Percentiles rank a stretch among this genome's conserved stretches.
phyloP scores from a whole-genome alignment of 1,140 invertebrate species.

The Mylabris phalerata region DNA sequence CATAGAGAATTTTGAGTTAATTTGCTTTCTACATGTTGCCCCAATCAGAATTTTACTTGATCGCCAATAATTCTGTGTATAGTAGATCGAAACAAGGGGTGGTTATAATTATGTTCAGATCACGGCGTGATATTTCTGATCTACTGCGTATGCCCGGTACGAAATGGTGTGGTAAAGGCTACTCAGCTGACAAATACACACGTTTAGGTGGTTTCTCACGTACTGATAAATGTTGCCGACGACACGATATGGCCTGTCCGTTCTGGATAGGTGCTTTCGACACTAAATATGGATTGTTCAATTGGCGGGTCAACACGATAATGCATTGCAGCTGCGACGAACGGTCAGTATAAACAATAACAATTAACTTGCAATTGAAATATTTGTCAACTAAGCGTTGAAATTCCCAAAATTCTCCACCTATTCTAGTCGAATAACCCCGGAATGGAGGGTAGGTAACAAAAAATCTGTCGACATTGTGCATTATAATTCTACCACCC shows the following conservation, averaged over 20 bases:
- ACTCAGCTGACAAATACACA: conserved; percentile 63
- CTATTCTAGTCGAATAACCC: background rate
- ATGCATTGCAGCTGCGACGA: conserved; percentile 85
- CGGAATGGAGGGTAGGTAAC: background rate
- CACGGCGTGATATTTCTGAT: conserved; percentile 48
- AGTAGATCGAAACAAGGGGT: too few relatives aligned
- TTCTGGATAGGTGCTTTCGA: conserved; percentile 71
- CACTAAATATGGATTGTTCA: conserved; percentile 72
- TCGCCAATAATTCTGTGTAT: too few relatives aligned
- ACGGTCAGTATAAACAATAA: conserved; percentile 52
- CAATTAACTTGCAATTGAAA: background rate
- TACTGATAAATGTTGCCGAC: conserved; percentile 76
- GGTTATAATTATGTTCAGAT: conserved; percentile 9
- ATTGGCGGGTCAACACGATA: conserved; percentile 75
- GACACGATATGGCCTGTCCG: conserved; percentile 74
- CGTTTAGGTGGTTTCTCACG: conserved; percentile 69
- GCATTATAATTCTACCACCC: background rate
- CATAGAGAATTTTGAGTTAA: too few relatives aligned
- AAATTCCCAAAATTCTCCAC: background rate
- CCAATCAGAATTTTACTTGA: too few relatives aligned
- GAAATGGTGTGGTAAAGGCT: conserved; percentile 81
- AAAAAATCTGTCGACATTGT: background rate
- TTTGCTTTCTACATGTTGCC: too few relatives aligned
- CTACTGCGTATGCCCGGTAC: conserved; percentile 71
- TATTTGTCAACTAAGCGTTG: background rate